Evolutionary conservation across 2,113 vertebrate species (phyloP).

Genomic region (Lasiurus cinereus): DNA sequence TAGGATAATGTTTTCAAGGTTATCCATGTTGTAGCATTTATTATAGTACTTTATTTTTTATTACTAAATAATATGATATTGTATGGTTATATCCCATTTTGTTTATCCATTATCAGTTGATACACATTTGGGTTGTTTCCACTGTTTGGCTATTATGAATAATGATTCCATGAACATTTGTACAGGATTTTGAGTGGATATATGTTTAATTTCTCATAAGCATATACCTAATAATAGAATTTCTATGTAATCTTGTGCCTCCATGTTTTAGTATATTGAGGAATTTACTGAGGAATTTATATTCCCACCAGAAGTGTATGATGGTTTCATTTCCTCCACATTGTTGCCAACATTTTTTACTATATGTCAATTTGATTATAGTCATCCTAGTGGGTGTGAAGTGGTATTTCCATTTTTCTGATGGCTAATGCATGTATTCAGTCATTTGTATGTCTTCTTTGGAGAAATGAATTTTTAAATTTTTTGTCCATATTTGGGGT

Average conservation of each 20-base stretch:
- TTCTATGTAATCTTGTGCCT: background rate
- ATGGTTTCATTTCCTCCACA: background rate
- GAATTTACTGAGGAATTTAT: conserved; percentile 21
- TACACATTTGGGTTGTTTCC: background rate
- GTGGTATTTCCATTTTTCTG: conserved; percentile 9
- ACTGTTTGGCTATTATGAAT: background rate
- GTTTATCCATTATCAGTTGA: background rate
- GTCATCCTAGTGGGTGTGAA: background rate
- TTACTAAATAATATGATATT: background rate
- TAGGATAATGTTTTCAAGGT: background rate
- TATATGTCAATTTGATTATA: background rate
- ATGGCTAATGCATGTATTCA: background rate
- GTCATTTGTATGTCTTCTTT: conserved; percentile 41
- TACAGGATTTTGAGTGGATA: background rate
- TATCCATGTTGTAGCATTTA: background rate
- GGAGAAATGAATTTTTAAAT: background rate
- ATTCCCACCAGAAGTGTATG: background rate
- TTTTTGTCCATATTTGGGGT: background rate
- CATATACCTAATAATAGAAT: conserved; percentile 16
- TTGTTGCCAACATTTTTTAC: background rate
- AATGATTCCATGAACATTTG: background rate
- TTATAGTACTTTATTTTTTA: background rate
- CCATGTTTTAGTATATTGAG: background rate
- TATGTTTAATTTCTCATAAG: conserved; percentile 8
- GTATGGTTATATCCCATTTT: background rate